Base-by-base conservation (phyloP, 2,888 invertebrate species). In the Agriopis marginaria region DNA sequence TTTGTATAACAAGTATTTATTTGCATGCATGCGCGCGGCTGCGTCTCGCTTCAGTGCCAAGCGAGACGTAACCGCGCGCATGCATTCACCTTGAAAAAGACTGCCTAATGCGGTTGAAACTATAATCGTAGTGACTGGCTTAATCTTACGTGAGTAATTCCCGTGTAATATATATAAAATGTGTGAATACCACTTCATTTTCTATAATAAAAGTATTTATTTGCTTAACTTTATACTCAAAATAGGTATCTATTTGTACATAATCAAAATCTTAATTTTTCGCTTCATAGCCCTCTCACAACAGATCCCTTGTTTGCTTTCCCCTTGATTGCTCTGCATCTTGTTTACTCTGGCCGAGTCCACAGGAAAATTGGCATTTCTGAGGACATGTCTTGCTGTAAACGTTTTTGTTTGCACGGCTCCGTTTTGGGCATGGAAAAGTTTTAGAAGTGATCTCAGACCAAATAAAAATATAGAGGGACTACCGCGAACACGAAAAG, bases 241-340 rank as follows among this genome's bases (percentile, higher is more conserved):
- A 66, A 66, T 56, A 47, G 9, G 55, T 68, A 63, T 71, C 14
- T 75, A 71, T 76, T 76, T 74, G 68, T 59, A 49, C 44, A 68
- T 72, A 72, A 76, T 72, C 70, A 72, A 73, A 70, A 72, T 75
- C 76, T 70, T 72, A 68, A 72, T 72, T 76, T 75, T 69, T 73
- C 70, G 69, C 72, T 76, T 58, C 69, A 75, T 66, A 66, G 65
- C 65, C 63, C 51, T 17, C 45, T 23, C 53, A 71, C 67, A 70
- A 45, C 63, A 50, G 70, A 61, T 14, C 66, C 71, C 69, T 68
- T 75, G 73, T 76, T 76, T 76, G 71, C 68, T 56, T 68, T 70
- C 63, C 60, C 69, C 61, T 70, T 77, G 77, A 75, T 77, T 73
- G 73, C 75, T 11, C 69, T 73, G 73, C 75, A 72, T 75, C 68